Conservation (phyloP, 2,797 vertebrate genomes). For the Chelidonichthys spinosus region DNA sequence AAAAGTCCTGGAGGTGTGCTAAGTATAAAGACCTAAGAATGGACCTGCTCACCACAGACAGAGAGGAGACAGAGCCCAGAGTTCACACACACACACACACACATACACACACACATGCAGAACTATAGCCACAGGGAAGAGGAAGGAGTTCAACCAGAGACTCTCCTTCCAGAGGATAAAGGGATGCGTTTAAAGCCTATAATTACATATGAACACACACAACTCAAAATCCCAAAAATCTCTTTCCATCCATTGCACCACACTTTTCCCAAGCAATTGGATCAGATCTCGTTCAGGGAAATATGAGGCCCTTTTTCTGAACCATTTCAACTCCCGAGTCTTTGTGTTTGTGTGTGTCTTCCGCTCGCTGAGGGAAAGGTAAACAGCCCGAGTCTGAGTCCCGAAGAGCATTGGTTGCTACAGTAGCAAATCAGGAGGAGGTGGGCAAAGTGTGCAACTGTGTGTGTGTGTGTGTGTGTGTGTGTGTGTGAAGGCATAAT, state of each 20-base stretch:
- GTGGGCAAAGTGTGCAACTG: constrained; percentile 43
- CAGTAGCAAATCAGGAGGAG: constrained; percentile 58
- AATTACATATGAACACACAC: constrained; percentile 74
- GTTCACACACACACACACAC: constrained; percentile 40
- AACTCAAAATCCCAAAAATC: constrained; percentile 71
- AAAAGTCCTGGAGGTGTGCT: constrained; percentile 60
- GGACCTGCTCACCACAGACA: constrained; percentile 70
- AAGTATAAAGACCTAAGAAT: constrained; percentile 60
- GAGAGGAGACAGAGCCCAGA: constrained; percentile 55
- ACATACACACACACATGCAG: constrained; percentile 37
- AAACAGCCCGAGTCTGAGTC: constrained; percentile 54
- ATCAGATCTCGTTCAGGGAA: constrained; percentile 53
- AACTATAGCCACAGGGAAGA: constrained; percentile 65
- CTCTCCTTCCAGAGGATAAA: constrained; percentile 75
- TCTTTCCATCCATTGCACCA: constrained; percentile 71
- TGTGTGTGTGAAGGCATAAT: constrained; percentile 46
- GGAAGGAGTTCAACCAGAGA: constrained; percentile 71
- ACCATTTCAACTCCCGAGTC: constrained; percentile 44
- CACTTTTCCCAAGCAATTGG: constrained; percentile 68
- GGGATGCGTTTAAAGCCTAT: constrained; percentile 74
- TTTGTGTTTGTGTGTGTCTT: constrained; percentile 39
- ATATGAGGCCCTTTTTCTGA: constrained; percentile 47
- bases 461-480: constrained; percentile 25
- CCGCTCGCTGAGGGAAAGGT: constrained; percentile 38
- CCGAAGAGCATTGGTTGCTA: constrained; percentile 44